These are phyloP conservation scores for Metallyticus violacea DNA, from an alignment of 2,888 invertebrate genomes.

Conservation along the genomic window DNA sequence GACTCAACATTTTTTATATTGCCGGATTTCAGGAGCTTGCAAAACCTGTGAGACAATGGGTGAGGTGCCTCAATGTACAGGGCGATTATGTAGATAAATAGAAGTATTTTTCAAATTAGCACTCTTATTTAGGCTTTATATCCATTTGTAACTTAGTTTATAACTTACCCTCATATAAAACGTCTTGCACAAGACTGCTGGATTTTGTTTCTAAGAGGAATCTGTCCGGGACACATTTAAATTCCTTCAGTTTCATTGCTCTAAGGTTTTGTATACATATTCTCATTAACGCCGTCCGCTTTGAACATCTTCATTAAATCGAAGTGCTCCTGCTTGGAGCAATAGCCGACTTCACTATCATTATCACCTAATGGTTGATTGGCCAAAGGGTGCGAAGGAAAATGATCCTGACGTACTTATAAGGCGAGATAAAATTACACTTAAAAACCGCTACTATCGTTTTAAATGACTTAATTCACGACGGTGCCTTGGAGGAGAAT, in stretches of 20 bases:
- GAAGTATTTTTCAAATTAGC: too few species aligned
- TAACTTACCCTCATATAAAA: too few species aligned
- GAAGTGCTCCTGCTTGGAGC: neutral
- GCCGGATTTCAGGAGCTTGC: too few species aligned
- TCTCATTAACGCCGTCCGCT: neutral
- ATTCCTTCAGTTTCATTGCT: neutral
- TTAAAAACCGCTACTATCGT: neutral
- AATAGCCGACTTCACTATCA: neutral
- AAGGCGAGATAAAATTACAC: neutral
- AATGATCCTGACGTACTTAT: neutral
- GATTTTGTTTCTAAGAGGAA: too few species aligned
- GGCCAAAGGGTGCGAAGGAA: neutral
- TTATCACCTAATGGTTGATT: neutral
- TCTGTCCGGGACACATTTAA: neutral
- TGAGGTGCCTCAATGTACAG: too few species aligned
- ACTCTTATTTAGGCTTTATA: too few species aligned
- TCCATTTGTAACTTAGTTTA: too few species aligned
- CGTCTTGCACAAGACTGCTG: too few species aligned
- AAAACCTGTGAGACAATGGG: too few species aligned
- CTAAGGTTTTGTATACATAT: neutral
- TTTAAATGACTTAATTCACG: neutral
- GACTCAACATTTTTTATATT: too few species aligned
- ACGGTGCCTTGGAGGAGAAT: neutral
- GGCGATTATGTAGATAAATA: too few species aligned
- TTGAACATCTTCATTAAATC: neutral